Evolutionary conservation across 2,888 invertebrate species (phyloP), one percentile per base, ranked within the genome.

Genomic region (Sinelater perroti): DNA sequence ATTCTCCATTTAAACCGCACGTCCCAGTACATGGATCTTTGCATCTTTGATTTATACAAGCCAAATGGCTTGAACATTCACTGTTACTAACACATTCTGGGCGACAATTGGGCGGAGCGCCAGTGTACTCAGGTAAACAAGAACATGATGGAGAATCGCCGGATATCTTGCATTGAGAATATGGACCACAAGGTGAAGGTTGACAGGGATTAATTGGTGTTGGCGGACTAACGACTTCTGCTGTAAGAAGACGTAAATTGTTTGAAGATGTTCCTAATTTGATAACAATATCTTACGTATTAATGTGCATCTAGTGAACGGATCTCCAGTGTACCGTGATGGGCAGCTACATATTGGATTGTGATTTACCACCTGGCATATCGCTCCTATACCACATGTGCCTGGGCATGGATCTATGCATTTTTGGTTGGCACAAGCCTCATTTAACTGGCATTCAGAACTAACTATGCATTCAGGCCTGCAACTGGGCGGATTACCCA

Each of bases 271-370:
- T n/a, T n/a, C n/a, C n/a, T n/a, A n/a, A n/a, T n/a, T n/a, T n/a
- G n/a, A n/a, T n/a, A n/a, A n/a, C 8, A 13, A 4, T 20, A 10
- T 38, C 56, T 50, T 54, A 54, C 65, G 60, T 38, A 66, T 61
- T 16, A 80, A 83, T 61, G 78, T 77, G 77, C 91, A 91, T 75
- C 83, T 80, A 57, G 85, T 82, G 72, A 91, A 90, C 33, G 93
- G 91, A 85, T 93, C 90, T 55, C 93, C 93, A 24, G 87, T 87
- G 72, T 84, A 90, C 63, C 89, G 89, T 63, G 84, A 80, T 54
- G 88, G 84, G 72, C 94, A 94, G 71, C 88, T 91, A 78, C 94
- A 94, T 68, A 93, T 89, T 24, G 93, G 92, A 74, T 91, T 91
- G 72, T 94, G 93, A 67, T 92, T 91, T 47, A 91, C 86, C 42